Conservation (phyloP, 2,888 invertebrate genomes). For the Coleophora flavipennella region DNA sequence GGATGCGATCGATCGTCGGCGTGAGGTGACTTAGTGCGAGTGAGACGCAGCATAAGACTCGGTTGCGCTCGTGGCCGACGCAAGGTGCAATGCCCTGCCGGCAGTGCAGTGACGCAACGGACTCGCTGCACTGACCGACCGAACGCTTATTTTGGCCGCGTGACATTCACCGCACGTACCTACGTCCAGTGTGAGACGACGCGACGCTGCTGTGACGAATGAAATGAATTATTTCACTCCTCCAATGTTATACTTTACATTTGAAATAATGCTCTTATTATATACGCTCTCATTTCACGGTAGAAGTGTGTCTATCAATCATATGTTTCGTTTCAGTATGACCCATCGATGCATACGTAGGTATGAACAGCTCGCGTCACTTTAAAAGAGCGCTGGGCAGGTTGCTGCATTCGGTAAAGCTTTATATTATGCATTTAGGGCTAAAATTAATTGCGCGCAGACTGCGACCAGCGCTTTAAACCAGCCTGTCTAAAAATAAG, state of each 20-base stretch:
- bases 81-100: slow-evolving; percentile 64
- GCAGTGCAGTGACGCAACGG: slow-evolving; percentile 61
- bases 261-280: slow-evolving; percentile 25
- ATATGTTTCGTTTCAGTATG: slow-evolving; percentile 9
- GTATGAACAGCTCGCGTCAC: no score
- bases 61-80: slow-evolving; percentile 22
- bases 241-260: slow-evolving; percentile 22
- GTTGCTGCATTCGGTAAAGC: no score
- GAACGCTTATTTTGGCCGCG: slow-evolving; percentile 47
- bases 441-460: no score
- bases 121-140: slow-evolving; percentile 55
- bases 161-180: slow-evolving; percentile 54
- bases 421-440: no score
- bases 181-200: slow-evolving; percentile 18
- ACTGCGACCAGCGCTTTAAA: no score
- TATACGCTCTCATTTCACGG: slow-evolving; percentile 24
- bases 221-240: slow-evolving; percentile 30
- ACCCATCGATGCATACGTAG: slow-evolving; percentile 16
- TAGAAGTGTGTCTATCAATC: slow-evolving; percentile 28
- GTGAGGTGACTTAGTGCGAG: slow-evolving; percentile 27
- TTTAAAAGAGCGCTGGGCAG: no score
- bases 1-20: slow-evolving; percentile 42
- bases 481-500: no score
- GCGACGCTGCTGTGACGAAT: slow-evolving; percentile 39
- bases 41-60: slow-evolving; percentile 22